Base-by-base conservation (phyloP, 92 coral and sea anemone genomes). In the Palythoa grandiflora region DNA sequence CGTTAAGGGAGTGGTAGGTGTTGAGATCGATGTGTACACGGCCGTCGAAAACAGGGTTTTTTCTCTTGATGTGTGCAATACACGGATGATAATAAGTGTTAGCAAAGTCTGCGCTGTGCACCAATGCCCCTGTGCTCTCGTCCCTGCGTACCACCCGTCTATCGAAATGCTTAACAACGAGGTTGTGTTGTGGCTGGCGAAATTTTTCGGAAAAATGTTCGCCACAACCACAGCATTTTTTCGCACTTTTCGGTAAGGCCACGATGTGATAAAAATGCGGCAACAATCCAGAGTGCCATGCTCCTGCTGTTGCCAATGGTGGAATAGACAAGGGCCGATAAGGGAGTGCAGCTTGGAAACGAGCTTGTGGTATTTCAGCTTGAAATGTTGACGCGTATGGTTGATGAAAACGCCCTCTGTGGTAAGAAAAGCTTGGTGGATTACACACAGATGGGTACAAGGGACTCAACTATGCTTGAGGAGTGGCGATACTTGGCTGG, bases 371-470 rank as follows among this genome's bases (percentile, higher is more conserved):
- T 57, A 57, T 57, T 57, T 57, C 19, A 57, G 55, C 72, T 39
- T 74, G 66, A 61, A 59, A 63, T 84, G 79, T 63, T 68, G 63
- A 35, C 68, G 88, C 65, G 15, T 57, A 57, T 57, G 65, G 72
- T 35, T 60, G 66, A 52, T 60, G 86, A 81, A 81, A 81, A 81
- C 86, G 20, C 17, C 73, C 75, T 86, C 83, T 83, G 51, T 75
- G 73, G 75, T 74, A 15, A 86, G 83, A 55, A 55, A 86, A 86
- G 83, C 89, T 47, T 86, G 89, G 73, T 86, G 83, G 75, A 75
- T 86, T 86, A 86, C 68, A 86, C 83, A 86, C 47, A 72, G 73
- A 78, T 85, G 88, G 88, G 88, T 85, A 85, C 83, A 85, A 85
- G 38, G 80, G 54, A 57, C 65, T 54, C 60, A 57, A 57, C 65